Conservation (phyloP, 2,113 vertebrate species). For the Acanthochromis polyacanthus region DNA sequence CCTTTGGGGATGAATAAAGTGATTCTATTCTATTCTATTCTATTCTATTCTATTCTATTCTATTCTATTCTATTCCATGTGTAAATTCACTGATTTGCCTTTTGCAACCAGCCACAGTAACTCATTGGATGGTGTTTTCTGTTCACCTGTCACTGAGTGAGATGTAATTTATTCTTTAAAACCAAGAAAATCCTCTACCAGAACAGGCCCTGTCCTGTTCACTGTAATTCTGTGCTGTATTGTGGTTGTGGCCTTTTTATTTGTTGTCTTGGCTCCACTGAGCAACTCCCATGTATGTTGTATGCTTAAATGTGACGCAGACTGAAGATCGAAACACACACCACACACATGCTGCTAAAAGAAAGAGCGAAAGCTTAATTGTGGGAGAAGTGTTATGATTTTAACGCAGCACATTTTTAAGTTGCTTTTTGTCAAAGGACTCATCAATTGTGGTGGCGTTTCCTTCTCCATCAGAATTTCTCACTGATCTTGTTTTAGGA, state of each 20-base stretch:
- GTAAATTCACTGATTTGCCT: too few species aligned
- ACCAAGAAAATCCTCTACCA: slow-evolving; percentile 10
- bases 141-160: slow-evolving; percentile 15
- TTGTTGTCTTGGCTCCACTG: slow-evolving; percentile 57
- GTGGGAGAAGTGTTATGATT: slow-evolving; percentile 47
- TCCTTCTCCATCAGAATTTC: slow-evolving; percentile 46
- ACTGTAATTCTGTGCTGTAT: slow-evolving; percentile 16
- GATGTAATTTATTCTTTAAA: slow-evolving; percentile 3
- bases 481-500: slow-evolving; percentile 57
- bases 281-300: slow-evolving; percentile 36
- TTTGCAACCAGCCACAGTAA: too few species aligned
- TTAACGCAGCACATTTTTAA: slow-evolving; percentile 54
- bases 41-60: too few species aligned
- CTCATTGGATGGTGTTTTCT: not conserved
- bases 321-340: not conserved
- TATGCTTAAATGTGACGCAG: slow-evolving; percentile 21
- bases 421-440: slow-evolving; percentile 44
- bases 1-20: too few species aligned
- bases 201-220: slow-evolving; percentile 15
- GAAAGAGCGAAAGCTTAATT: slow-evolving; percentile 35
- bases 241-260: slow-evolving; percentile 53
- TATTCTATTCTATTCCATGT: too few species aligned
- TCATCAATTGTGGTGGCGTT: slow-evolving; percentile 69
- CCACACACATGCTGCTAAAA: not conserved
- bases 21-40: too few species aligned